Evolutionary conservation across 35 echinoderm and acorn worm genomes (phyloP).

Genomic region (Apostichopus parvimensis): DNA sequence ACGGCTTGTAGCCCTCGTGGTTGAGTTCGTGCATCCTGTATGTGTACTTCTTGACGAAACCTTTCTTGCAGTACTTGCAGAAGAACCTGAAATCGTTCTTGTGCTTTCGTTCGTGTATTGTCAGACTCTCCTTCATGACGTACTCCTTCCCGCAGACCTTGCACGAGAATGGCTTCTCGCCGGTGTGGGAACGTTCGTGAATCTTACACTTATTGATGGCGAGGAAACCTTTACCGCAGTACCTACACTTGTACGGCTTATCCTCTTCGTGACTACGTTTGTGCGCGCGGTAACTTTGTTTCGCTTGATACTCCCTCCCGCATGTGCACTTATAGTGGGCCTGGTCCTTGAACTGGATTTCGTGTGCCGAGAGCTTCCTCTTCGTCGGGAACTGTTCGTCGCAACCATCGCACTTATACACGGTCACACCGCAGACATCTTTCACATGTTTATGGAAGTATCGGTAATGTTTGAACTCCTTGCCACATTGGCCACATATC

Average conservation of each 20-base stretch:
- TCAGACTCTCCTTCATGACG: conserved; percentile 34
- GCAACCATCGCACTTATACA: conserved; percentile 31
- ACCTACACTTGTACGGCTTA: conserved; percentile 47
- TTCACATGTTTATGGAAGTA: conserved; percentile 12
- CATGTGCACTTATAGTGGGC: conserved; percentile 4
- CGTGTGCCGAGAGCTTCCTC: conserved; percentile 25
- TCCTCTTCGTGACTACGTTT: conserved; percentile 36
- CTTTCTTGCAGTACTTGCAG: conserved; percentile 34
- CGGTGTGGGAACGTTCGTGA: conserved; percentile 48
- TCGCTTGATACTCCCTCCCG: background rate
- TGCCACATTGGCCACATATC: conserved; percentile 35
- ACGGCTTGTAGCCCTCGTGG: conserved; percentile 30
- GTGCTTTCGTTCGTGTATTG: conserved; percentile 23
- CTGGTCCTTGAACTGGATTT: conserved; percentile 14
- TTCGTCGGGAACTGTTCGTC: conserved; percentile 10
- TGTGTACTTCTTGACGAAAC: conserved; percentile 25
- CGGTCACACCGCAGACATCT: background rate
- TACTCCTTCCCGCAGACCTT: conserved; percentile 44
- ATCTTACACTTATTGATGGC: conserved; percentile 33
- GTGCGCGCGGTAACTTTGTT: conserved; percentile 19
- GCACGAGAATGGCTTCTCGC: conserved; percentile 41
- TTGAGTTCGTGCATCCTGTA: conserved; percentile 29
- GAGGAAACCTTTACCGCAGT: conserved; percentile 30
- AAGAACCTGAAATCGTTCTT: conserved; percentile 24
- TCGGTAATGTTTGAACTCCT: conserved; percentile 33